Percentiles rank a stretch among this genome's conserved stretches.
phyloP scores from a whole-genome alignment of 2,113 vertebrate genomes.

The Hippocampus comes region DNA sequence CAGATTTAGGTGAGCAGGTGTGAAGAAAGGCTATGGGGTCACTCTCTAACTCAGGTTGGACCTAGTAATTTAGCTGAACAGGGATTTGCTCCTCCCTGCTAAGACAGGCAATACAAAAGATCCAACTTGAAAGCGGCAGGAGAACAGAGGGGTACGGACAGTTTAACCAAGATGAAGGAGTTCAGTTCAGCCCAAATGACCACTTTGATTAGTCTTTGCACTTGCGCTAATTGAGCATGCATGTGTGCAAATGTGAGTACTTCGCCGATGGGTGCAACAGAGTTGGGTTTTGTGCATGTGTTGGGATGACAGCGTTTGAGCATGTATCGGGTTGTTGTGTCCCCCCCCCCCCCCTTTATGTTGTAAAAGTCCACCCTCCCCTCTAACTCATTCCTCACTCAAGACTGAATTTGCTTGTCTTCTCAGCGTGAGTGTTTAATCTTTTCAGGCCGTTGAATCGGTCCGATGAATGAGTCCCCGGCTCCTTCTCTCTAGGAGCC shows the following conservation, averaged over 20 bases:
- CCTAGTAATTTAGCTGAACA: slow-evolving; percentile 75
- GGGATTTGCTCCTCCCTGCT: slow-evolving; percentile 67
- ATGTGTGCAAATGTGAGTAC: slow-evolving; percentile 52
- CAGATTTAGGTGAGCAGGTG: slow-evolving; percentile 66
- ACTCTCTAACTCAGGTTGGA: slow-evolving; percentile 71
- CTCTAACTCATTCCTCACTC: slow-evolving; percentile 85
- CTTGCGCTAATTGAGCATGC: slow-evolving; percentile 69
- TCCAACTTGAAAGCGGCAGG: slow-evolving; percentile 62
- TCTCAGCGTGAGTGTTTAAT: slow-evolving; percentile 99
- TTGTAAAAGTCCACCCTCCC: slow-evolving; percentile 57
- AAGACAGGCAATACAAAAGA: slow-evolving; percentile 68
- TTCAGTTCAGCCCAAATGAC: slow-evolving; percentile 68
- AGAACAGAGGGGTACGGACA: slow-evolving; percentile 68
- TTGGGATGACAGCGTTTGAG: slow-evolving; percentile 39
- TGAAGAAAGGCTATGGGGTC: slow-evolving; percentile 71
- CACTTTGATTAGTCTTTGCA: slow-evolving; percentile 70
- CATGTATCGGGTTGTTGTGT: slow-evolving; percentile 39
- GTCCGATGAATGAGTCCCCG: slow-evolving; percentile 95
- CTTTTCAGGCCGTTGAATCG: slow-evolving; percentile 98
- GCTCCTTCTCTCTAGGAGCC: slow-evolving; percentile 95
- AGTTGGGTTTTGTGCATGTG: slow-evolving; percentile 43
- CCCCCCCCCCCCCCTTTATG: slow-evolving; percentile 13
- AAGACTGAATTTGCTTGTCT: slow-evolving; percentile 98
- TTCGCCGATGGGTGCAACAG: slow-evolving; percentile 25
- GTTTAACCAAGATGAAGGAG: slow-evolving; percentile 73